Evolutionary conservation across 2,797 vertebrate genomes (phyloP).

Genomic region (Cichlasoma orientale): DNA sequence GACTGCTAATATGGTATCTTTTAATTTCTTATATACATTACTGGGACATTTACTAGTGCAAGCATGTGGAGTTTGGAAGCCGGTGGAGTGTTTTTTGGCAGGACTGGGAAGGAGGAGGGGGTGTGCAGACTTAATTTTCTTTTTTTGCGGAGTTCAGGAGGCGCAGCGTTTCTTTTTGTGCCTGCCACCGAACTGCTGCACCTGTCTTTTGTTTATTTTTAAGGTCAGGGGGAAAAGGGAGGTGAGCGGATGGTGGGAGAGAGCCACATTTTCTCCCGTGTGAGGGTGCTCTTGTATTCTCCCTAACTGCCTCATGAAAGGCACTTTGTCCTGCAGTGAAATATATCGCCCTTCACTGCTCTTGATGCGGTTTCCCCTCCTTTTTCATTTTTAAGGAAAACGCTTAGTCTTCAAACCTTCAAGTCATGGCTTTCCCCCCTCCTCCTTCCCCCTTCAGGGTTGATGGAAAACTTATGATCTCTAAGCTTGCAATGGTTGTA

Average conservation of each 20-base stretch:
- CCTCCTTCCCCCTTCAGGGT: conserved; percentile 5
- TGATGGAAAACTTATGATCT: conserved; percentile 61
- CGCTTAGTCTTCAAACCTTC: conserved; percentile 33
- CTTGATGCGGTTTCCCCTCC: conserved; percentile 78
- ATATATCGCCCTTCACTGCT: conserved; percentile 78
- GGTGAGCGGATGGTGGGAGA: conserved; percentile 73
- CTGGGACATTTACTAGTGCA: conserved; percentile 36
- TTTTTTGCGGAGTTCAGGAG: conserved; percentile 64
- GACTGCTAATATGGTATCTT: neutral
- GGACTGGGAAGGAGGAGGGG: conserved; percentile 27
- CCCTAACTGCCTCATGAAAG: conserved; percentile 74
- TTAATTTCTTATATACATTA: conserved; percentile 30
- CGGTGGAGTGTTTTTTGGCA: conserved; percentile 56
- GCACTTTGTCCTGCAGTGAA: conserved; percentile 80
- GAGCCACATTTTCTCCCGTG: conserved; percentile 72
- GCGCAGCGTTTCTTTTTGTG: conserved; percentile 52
- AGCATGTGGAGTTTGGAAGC: conserved; percentile 56
- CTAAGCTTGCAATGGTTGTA: conserved; percentile 36
- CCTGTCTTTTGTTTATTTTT: conserved; percentile 82
- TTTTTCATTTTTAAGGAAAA: conserved; percentile 60
- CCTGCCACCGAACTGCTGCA: conserved; percentile 60
- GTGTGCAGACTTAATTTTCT: conserved; percentile 68
- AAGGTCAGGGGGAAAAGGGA: conserved; percentile 69
- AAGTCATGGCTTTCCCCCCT: conserved; percentile 16
- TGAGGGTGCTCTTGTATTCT: conserved; percentile 73